Percentiles rank a stretch among this genome's conserved stretches.
Conservation (phyloP, 2,113 vertebrate species). For the Baryphthengus martii region DNA sequence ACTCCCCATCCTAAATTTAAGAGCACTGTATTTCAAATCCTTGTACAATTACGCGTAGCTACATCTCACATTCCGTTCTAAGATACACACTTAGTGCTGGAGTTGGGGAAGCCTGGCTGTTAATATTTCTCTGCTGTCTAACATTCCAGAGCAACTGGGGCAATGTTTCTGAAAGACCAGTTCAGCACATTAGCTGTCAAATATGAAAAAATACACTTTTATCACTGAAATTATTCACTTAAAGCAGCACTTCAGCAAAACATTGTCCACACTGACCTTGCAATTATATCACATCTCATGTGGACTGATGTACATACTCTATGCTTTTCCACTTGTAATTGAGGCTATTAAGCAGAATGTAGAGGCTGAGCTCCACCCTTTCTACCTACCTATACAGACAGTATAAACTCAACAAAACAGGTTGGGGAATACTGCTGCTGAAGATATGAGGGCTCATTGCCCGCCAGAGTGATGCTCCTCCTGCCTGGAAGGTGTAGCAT, state of each 20-base stretch:
- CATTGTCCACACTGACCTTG: conserved; percentile 57
- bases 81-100: neutral
- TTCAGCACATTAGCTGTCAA: conserved; percentile 67
- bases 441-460: neutral
- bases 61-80: neutral
- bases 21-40: neutral
- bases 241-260: conserved; percentile 67
- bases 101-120: neutral
- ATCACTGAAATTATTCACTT: conserved; percentile 68
- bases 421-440: neutral
- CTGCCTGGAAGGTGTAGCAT: neutral
- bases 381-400: neutral
- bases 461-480: neutral
- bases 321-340: conserved; percentile 69
- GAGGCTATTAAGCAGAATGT: conserved; percentile 59
- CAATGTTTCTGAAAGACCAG: conserved; percentile 65
- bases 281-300: conserved; percentile 64
- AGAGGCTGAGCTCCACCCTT: conserved; percentile 25
- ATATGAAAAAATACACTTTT: conserved; percentile 63
- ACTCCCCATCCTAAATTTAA: neutral
- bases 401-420: conserved; percentile 26
- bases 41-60: neutral
- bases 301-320: conserved; percentile 59
- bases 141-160: conserved; percentile 61
- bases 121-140: conserved; percentile 52